These are phyloP conservation scores for Oscheius sp. DNA, from an alignment of 1,140 invertebrate species.

Conservation along the genomic window DNA sequence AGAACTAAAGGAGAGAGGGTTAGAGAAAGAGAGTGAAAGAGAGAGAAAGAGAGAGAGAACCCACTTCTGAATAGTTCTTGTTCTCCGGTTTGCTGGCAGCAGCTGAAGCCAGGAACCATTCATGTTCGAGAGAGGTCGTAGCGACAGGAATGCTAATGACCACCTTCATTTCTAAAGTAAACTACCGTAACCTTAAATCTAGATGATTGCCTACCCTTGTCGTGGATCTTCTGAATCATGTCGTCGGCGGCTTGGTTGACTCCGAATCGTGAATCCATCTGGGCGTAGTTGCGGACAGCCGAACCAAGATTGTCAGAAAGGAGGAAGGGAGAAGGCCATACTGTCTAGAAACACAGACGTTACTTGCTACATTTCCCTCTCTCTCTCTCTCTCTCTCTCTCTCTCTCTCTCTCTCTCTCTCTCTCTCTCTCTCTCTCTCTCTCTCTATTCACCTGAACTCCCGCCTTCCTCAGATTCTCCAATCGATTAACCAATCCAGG, in stretches of 20 bases:
- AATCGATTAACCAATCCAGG: constrained; percentile 42
- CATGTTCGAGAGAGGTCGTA: constrained; percentile 52
- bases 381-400: no score
- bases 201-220: constrained; percentile 23
- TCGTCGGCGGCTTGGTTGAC: constrained; percentile 41
- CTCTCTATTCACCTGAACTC: constrained; percentile 28
- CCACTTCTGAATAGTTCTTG: constrained; percentile 26
- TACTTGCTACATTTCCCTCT: neutral
- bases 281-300: constrained; percentile 34
- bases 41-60: neutral
- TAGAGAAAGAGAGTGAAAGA: neutral
- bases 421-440: no score
- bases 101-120: constrained; percentile 49
- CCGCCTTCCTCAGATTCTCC: constrained; percentile 45
- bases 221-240: constrained; percentile 51
- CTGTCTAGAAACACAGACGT: constrained; percentile 17
- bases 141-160: constrained; percentile 53
- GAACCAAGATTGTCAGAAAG: constrained; percentile 40
- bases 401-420: no score
- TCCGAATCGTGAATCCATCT: constrained; percentile 45
- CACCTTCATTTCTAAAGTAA: constrained; percentile 41
- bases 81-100: constrained; percentile 28
- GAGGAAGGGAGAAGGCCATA: constrained; percentile 53
- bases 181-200: neutral
- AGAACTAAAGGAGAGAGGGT: constrained; percentile 4